A percentile compares a stretch with the other conserved stretches of the same genome.
Evolutionary conservation across 2,888 invertebrate species (phyloP).

Genomic region (Myopa testacea): DNA sequence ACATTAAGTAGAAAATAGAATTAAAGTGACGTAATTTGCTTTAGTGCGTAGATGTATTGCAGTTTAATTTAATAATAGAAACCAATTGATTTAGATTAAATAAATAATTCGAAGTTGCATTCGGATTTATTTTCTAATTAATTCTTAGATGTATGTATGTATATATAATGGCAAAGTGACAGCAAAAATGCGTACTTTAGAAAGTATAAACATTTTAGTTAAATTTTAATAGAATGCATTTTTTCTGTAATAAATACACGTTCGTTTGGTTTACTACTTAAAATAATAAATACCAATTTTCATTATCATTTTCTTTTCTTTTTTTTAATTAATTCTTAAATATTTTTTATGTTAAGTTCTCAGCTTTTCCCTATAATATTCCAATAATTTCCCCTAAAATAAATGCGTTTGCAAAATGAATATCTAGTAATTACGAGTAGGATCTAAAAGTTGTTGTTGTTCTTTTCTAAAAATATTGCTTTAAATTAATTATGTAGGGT

Average conservation of each 20-base stretch:
- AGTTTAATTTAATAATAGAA: no score
- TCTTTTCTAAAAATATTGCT: slow-evolving; percentile 30
- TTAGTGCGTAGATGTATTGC: no score
- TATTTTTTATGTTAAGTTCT: neutral
- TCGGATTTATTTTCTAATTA: slow-evolving; percentile 10
- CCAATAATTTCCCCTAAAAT: neutral
- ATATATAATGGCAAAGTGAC: neutral
- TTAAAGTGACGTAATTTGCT: no score
- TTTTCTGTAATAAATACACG: slow-evolving; percentile 5
- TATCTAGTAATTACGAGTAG: neutral
- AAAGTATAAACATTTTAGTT: neutral
- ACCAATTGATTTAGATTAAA: no score
- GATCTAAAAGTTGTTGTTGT: neutral
- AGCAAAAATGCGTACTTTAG: neutral
- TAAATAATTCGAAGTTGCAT: neutral
- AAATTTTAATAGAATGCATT: neutral
- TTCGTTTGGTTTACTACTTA: slow-evolving; percentile 20
- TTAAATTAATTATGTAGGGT: neutral
- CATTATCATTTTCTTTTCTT: neutral
- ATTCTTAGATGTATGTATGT: neutral
- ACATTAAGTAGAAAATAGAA: no score
- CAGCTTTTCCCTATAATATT: no score
- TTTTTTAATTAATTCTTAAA: neutral
- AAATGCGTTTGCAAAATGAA: slow-evolving; percentile 8
- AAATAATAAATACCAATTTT: slow-evolving; percentile 1